phyloP scores from a whole-genome alignment of 2,113 vertebrate genomes.

The Motacilla alba region DNA sequence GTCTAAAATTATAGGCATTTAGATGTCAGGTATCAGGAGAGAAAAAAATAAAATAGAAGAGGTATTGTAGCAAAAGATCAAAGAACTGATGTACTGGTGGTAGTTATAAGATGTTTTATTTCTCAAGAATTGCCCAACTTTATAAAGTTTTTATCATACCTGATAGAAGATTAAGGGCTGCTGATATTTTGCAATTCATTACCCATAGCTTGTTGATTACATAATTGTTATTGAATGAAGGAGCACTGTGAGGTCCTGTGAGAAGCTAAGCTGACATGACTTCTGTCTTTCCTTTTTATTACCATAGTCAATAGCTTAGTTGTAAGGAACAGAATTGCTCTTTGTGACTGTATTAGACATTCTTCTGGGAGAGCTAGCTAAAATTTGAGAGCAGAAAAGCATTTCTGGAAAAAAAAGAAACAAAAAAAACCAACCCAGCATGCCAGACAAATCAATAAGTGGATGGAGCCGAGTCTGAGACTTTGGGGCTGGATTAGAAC shows the following conservation, averaged over 20 bases:
- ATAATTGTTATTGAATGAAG: constrained; percentile 64
- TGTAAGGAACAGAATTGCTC: constrained; percentile 68
- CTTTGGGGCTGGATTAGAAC: background rate
- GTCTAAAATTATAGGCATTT: constrained; percentile 67
- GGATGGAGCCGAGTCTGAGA: background rate
- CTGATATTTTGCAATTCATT: constrained; percentile 56
- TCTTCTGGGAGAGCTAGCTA: constrained; percentile 49
- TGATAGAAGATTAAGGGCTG: constrained; percentile 52
- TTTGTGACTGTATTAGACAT: constrained; percentile 52
- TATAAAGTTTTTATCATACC: constrained; percentile 42
- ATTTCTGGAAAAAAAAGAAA: constrained; percentile 5
- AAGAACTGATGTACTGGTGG: constrained; percentile 4
- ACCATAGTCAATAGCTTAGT: constrained; percentile 55
- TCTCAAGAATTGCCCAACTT: constrained; percentile 54
- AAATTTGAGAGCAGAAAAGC: constrained; percentile 41
- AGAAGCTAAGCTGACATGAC: constrained; percentile 56
- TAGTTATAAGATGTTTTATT: constrained; percentile 8
- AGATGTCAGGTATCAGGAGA: constrained; percentile 38
- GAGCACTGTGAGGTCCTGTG: constrained; percentile 59
- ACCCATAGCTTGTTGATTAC: constrained; percentile 63
- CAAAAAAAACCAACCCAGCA: background rate
- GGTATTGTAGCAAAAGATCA: constrained; percentile 52
- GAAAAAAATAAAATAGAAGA: constrained; percentile 14
- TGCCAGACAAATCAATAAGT: constrained; percentile 27
- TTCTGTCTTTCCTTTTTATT: constrained; percentile 54